Conservation (phyloP, 2,888 invertebrate genomes). For the Bimastos eiseni region DNA sequence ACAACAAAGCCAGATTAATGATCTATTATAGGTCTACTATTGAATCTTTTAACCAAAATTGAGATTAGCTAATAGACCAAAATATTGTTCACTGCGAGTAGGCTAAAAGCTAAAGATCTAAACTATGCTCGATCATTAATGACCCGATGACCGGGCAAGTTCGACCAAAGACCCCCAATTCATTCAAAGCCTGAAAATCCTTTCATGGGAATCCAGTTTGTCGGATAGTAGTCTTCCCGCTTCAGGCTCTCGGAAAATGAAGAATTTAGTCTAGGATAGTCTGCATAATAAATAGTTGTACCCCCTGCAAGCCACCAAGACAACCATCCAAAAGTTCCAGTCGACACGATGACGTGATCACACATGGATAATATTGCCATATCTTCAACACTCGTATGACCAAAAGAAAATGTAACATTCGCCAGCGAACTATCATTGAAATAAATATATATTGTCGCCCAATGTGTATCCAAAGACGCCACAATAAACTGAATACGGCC, state of each 20-base stretch:
- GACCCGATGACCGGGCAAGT: no score
- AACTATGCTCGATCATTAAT: background rate
- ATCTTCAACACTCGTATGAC: background rate
- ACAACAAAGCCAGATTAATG: no score
- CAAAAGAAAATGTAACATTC: background rate
- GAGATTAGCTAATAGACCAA: no score
- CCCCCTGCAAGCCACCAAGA: background rate
- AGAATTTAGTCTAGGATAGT: background rate
- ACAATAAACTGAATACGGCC: background rate
- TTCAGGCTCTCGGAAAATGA: background rate
- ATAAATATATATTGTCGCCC: background rate
- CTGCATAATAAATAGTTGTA: background rate
- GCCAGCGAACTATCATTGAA: background rate
- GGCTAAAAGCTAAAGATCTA: no score
- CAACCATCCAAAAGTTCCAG: background rate
- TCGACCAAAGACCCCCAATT: no score
- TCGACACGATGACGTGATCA: background rate
- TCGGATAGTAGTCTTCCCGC: slow-evolving; percentile 13
- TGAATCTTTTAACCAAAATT: no score
- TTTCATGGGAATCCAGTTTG: background rate
- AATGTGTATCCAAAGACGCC: background rate
- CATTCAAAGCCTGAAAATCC: background rate
- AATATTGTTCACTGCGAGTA: no score
- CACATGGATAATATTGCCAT: background rate
- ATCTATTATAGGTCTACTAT: no score